Evolutionary conservation across 2,113 vertebrate species (phyloP), one percentile per base, ranked within the genome.

Genomic region (Tretioscincus oriximinensis): DNA sequence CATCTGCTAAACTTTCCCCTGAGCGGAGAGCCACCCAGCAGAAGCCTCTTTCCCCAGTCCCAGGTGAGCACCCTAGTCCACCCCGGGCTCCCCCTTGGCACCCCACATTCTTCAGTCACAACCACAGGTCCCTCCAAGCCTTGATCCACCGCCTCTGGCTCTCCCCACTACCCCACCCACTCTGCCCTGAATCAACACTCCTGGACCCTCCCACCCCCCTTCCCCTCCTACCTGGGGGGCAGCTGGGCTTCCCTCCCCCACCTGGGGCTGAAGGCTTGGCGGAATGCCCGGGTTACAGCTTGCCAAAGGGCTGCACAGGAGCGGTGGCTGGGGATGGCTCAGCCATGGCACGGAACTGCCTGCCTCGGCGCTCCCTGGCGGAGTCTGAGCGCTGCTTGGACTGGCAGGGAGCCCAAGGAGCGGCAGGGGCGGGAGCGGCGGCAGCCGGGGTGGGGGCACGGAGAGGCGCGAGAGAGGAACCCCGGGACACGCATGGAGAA

Each of bases 341-440:
- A 68, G 80, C 80, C 80, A 82, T 82, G 80, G 73, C 80, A 76
- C 66, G 73, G 51, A 63, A 29, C 54, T 68, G 80, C 73, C 65
- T 69, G 73, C 73, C 54, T 82, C 73, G 31, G 66, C 73, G 54
- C 64, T 82, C 24, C 66, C 73, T 20, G 73, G 70, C 54, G 76
- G 20, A 78, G 47, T 81, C 54, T 76, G 73, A 82, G 80, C 73
- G 41, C 31, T 63, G 80, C 80, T 65, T 63, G 73, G 4, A 21
- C 80, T 82, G 73, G 80, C 80, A 47, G 45, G 49, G 66, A 76
- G 80, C 80, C 80, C 80, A 70, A 82, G 80, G 2, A 21, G 73
- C 65, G 51, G 73, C 65, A 69, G 54, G 80, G 74, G 80, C 73
- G 80, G 80, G 73, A 81, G 72, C 7, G 47, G 22, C 21, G 6